Evolutionary conservation across 2,888 invertebrate species (phyloP), one percentile per base, ranked within the genome.

Genomic region (Acanthoscelides obtectus): DNA sequence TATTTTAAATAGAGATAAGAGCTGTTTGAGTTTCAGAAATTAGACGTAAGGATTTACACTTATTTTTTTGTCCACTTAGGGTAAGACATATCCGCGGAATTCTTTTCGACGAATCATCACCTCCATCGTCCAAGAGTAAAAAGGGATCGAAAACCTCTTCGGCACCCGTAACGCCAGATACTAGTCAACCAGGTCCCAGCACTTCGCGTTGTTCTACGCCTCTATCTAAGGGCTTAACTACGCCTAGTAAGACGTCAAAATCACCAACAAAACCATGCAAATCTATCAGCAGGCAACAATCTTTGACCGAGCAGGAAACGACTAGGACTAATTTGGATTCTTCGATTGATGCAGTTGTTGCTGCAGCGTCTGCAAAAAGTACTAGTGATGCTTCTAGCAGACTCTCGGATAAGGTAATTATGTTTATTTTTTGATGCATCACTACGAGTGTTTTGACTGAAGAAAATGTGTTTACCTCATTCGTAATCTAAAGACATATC

Each of bases 91-190:
- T 90, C 74, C 85, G 90, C 0, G 90, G 70, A 0, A 90, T 90
- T 74, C 84, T 90, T 20, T 85, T 90, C 77, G 90, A 90, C 68
- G 88, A 89, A 45, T 79, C 80, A n/a, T 68, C 73, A 45, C 70
- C 77, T 2, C 72, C 79, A 45, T 69, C 77, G 3, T 72, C 79
- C 63, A 81, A 82, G 67, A 73, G 72, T 65, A 72, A 75, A 22
- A 79, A 79, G 72, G 81, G 79, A 70, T 68, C 66, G 12, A n/a
- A 67, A 8, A 75, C 69, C 22, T 68, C 70, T 19, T n/a, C 70
- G 22, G 20, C 68, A 19, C 17, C 70, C 8, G 12, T 67, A 6
- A 21, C 72, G 20, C 68, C 68, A 5, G 22, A 21, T 17, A 19
- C 68, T n/a, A 68, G n/a, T 21, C 3, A 19, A 6, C 69, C 71